Percentiles rank a stretch among this genome's conserved stretches.
Evolutionary conservation across 2,113 vertebrate genomes (phyloP).

Genomic region (Hemicordylus capensis): DNA sequence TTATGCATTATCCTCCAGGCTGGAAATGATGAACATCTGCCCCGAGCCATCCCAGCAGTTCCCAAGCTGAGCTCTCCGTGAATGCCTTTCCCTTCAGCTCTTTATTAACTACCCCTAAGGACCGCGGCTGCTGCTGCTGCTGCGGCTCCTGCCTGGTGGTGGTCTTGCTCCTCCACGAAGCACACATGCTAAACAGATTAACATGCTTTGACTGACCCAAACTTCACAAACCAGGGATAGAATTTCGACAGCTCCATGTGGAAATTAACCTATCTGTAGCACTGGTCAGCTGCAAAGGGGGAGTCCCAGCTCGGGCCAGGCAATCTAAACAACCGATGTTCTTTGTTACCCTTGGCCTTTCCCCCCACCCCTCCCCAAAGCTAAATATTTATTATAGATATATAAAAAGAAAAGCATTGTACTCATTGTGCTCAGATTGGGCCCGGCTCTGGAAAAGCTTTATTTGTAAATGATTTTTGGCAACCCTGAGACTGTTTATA

Average conservation of each 20-base stretch:
- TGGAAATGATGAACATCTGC: slow-evolving; percentile 32
- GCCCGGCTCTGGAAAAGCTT: slow-evolving; percentile 56
- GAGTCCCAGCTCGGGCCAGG: slow-evolving; percentile 75
- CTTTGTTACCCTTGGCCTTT: slow-evolving; percentile 78
- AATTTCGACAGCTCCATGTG: slow-evolving; percentile 85
- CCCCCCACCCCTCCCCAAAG: slow-evolving; percentile 41
- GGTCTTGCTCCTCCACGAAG: slow-evolving; percentile 80
- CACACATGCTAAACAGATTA: slow-evolving; percentile 95
- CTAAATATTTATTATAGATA: slow-evolving; percentile 73
- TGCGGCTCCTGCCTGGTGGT: slow-evolving; percentile 79
- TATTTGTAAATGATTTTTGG: slow-evolving; percentile 53
- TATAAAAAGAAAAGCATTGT: not conserved
- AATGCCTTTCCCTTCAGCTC: slow-evolving; percentile 68
- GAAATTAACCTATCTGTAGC: slow-evolving; percentile 85
- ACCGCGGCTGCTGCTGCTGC: slow-evolving; percentile 57
- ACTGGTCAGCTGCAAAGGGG: slow-evolving; percentile 79
- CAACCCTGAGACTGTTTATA: slow-evolving; percentile 17
- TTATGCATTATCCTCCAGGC: slow-evolving; percentile 30
- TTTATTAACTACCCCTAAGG: slow-evolving; percentile 77
- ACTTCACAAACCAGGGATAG: slow-evolving; percentile 81
- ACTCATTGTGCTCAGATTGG: slow-evolving; percentile 30
- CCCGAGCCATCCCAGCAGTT: slow-evolving; percentile 31
- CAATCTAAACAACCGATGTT: slow-evolving; percentile 82
- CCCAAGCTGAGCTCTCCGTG: slow-evolving; percentile 52
- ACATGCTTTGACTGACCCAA: slow-evolving; percentile 85